Percentiles rank a stretch among this genome's conserved stretches.
Evolutionary conservation across 2,888 invertebrate species (phyloP).

Genomic region (Pecten maximus): DNA sequence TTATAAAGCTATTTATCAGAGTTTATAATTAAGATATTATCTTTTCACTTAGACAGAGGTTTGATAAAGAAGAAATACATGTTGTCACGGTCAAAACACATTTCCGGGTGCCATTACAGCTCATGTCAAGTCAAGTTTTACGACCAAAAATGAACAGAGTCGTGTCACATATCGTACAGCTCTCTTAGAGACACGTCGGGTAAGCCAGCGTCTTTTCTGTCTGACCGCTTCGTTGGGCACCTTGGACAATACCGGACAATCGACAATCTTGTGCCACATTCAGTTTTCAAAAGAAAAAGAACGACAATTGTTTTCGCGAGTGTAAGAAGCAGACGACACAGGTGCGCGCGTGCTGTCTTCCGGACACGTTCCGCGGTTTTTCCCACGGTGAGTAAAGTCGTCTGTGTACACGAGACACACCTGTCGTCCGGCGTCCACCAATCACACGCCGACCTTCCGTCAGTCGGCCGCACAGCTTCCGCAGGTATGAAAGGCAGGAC

Average conservation of each 20-base stretch:
- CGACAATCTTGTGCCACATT: constrained; percentile 20
- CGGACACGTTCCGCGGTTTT: constrained; percentile 27
- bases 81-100: neutral
- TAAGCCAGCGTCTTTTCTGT: neutral
- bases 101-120: neutral
- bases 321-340: constrained; percentile 35
- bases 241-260: neutral
- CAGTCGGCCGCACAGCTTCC: neutral
- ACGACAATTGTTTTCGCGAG: constrained; percentile 7
- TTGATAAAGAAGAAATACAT: neutral
- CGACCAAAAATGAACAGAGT: neutral
- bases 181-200: neutral
- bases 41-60: neutral
- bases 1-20: no score
- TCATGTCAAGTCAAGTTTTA: neutral
- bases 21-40: no score
- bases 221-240: constrained; percentile 16
- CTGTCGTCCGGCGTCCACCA: neutral
- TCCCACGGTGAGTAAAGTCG: neutral
- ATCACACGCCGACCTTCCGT: constrained; percentile 13
- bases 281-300: neutral
- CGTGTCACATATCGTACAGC: neutral
- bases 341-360: constrained; percentile 26
- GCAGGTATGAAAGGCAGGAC: neutral
- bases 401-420: neutral